Base-by-base conservation (phyloP, 2,888 invertebrate species). In the Caenorhabditis sp. region DNA sequence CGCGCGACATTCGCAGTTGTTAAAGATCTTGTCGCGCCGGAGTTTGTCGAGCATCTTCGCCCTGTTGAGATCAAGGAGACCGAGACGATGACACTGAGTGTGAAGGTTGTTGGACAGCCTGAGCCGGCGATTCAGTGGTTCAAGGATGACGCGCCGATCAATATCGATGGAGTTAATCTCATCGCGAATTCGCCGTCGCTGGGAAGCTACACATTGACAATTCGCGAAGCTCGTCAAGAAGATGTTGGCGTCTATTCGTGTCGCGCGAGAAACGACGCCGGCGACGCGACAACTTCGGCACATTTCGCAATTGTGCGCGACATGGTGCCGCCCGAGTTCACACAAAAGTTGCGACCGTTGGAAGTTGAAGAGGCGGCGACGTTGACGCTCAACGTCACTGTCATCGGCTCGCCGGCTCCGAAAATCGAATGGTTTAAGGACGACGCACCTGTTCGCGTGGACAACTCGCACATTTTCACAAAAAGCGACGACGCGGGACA, bases 401-500 rank as follows among this genome's bases (percentile, higher is more conserved):
- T 79, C 31, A 60, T 64, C 19, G 79, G 77, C 26, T 62, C 62
- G 23, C 79, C 79, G 19, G 61, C 63, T 59, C 93, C 72, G 92
- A 93, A 94, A 76, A 92, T 97, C 78, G 94, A 93, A 89, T 96
- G 95, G 95, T 94, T 93, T 88, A 94, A 95, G 89, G 96, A 97
- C 88, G 79, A 74, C 19, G 55, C 72, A 10, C 81, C 83, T 2
- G 66, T 87, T 43, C 49, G 77, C 2, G 68, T 83, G 24, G 86
- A 86, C 58, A 78, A 95, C 94, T 65, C 54, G 3, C 81, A 82
- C 62, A 24, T 85, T 6, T 66, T 82, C 10, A 69, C 68, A 0
- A 76, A 77, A 62, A 64, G 76, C n/a, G 74, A 77, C 14, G 72
- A 73, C 0, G 93, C 94, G 86, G 94, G 94, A 55, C 71, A 71